Base-by-base conservation (phyloP, 2,113 vertebrate genomes). In the Mystacornis crossleyi region DNA sequence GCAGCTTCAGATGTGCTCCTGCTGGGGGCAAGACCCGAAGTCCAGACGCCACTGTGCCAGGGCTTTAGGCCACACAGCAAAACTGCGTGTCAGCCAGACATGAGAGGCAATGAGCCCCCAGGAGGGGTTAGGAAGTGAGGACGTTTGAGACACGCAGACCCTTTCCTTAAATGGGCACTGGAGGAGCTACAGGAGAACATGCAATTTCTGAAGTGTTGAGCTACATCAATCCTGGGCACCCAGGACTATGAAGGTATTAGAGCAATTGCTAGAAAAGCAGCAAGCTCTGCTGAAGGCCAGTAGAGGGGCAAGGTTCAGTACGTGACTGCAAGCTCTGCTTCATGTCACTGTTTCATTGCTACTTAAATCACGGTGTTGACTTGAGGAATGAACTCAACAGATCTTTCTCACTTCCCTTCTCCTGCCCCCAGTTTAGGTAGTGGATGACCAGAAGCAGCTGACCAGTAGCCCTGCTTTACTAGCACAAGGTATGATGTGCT, bases 401-500 rank as follows among this genome's bases (percentile, higher is more conserved):
- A n/a, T 51, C 38, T 57, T 73, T 36, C 36, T 55, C 43, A 17
- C 26, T 83, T 40, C 29, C 21, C 6, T 2, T 1, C 25, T 57
- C 29, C 21, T 2, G 0, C 4, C 10, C 31, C 25, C 1, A 3
- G 0, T 88, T 85, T 69, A 43, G 21, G 7, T 19, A 48, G 28
- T 36, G 12, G 33, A 31, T 53, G 36, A 69, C 28, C 72, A 86
- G 72, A 92, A 61, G 31, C 10, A 86, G n/a, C 24, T n/a, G 45
- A 82, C 53, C 21, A 61, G 36, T 40, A 80, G 23, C 16, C 19
- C 9, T 79, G n/a, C 18, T 75, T 88, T 51, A 61, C 42, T 60
- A 72, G 24, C 57, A 36, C 19, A 65, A 66, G 20, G 5, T 70
- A 45, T 21, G 25, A 58, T 70, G 53, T 38, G 45, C 19, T 83